Base-by-base conservation (phyloP, 2,113 vertebrate species). In the Phainopepla nitens region DNA sequence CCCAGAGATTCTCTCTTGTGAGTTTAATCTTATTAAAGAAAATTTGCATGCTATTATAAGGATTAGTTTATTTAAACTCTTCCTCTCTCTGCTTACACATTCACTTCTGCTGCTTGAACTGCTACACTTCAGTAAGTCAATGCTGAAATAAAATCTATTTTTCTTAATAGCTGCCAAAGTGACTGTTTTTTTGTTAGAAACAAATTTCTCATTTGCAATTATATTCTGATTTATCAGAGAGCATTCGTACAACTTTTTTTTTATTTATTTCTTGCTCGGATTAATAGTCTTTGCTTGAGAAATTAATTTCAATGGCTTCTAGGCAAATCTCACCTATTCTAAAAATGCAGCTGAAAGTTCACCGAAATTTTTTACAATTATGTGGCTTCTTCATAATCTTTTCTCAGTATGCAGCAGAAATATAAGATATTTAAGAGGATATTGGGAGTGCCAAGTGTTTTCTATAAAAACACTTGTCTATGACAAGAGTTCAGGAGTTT, bases 51-150 rank as follows among this genome's bases (percentile, higher is more conserved):
- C 57, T 91, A 75, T 60, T 70, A 39, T 51, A 68, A 72, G 47
- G 31, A 92, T 72, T 79, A 68, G 31, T 84, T 92, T 87, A 87
- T 89, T 91, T 84, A 94, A 91, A 79, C 23, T 50, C 68, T 87
- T 84, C 7, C 51, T 95, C 44, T 89, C 33, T 86, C 69, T 91
- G 47, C 47, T 94, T 89, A 64, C 18, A 71, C 6, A 20, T 88
- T 70, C 47, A 51, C 5, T 78, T 96, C 68, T 94, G 19, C 60
- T 87, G 28, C 51, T 83, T 62, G 22, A 84, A 44, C 50, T 51
- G 33, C 71, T 71, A 27, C 11, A 51, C 35, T 66, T 15, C 44
- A 75, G 24, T 64, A 87, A 56, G 62, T 44, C 39, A 56, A 29
- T 60, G 27, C 3, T 77, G 58, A 90, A 65, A 39, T 80, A n/a